Conservation (phyloP, 2,888 invertebrate species). For the Lasioglossum calceatum region DNA sequence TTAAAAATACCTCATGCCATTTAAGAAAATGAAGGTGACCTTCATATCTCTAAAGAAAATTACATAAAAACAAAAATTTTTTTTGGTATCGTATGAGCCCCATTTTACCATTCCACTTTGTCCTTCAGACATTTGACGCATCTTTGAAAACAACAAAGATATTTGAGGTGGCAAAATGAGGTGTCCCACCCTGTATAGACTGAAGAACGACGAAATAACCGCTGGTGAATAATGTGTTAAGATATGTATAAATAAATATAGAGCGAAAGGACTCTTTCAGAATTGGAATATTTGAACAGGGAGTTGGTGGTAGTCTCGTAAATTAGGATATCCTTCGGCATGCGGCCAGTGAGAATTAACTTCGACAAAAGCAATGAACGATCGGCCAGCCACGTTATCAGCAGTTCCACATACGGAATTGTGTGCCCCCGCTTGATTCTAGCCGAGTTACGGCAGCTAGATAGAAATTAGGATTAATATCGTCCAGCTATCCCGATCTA, state of each 20-base stretch:
- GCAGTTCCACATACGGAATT: constrained; percentile 50
- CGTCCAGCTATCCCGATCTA: constrained; percentile 65
- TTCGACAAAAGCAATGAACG: constrained; percentile 6
- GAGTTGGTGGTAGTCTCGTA: neutral
- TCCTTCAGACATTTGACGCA: too few relatives aligned
- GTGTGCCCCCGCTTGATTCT: constrained; percentile 49
- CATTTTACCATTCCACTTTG: too few relatives aligned
- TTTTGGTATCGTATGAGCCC: too few relatives aligned
- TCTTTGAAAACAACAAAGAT: too few relatives aligned
- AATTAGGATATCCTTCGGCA: neutral
- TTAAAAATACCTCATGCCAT: too few relatives aligned
- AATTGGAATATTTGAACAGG: neutral
- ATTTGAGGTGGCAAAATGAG: too few relatives aligned
- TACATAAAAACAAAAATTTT: too few relatives aligned
- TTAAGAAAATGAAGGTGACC: too few relatives aligned
- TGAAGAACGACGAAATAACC: neutral
- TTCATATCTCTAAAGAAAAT: too few relatives aligned
- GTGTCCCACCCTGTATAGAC: neutral
- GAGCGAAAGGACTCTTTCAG: neutral
- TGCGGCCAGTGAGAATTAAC: neutral
- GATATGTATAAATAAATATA: neutral
- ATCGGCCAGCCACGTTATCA: constrained; percentile 37
- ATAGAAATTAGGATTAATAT: constrained; percentile 69
- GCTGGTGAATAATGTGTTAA: too few relatives aligned
- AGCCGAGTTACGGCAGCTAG: constrained; percentile 46